Evolutionary conservation across 2,797 vertebrate genomes (phyloP).

Genomic region (Eulemur rubriventer): DNA sequence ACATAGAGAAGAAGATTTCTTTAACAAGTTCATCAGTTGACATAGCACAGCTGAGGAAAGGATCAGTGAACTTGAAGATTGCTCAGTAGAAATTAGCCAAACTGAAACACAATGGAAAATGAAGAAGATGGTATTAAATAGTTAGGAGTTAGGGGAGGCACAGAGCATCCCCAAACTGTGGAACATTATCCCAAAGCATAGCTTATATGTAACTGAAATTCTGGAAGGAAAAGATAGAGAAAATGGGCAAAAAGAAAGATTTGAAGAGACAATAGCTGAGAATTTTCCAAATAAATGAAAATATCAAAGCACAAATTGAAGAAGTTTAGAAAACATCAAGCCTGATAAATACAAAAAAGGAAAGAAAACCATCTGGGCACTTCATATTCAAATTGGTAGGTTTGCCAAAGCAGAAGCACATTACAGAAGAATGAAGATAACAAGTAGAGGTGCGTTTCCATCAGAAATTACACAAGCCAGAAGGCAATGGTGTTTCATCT

Average conservation of each 20-base stretch:
- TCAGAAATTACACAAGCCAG: neutral
- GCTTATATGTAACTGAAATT: neutral
- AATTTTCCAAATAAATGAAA: neutral
- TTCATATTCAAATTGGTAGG: neutral
- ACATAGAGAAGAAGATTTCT: neutral
- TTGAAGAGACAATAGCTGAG: neutral
- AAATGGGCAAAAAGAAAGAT: neutral
- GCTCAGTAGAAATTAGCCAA: neutral
- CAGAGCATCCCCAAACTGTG: fast-evolving
- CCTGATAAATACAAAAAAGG: neutral
- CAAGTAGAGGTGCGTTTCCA: neutral
- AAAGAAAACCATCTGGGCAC: neutral
- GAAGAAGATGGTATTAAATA: too few relatives aligned
- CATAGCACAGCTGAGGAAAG: neutral
- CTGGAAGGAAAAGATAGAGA: conserved; percentile 6
- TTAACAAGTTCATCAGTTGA: neutral
- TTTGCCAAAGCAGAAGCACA: neutral
- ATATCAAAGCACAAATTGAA: neutral
- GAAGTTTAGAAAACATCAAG: neutral
- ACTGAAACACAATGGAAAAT: neutral
- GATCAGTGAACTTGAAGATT: neutral
- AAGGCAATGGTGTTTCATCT: neutral
- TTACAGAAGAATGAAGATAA: neutral
- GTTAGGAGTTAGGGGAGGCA: too few relatives aligned
- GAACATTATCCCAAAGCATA: fast-evolving